phyloP scores from a whole-genome alignment of 2,888 invertebrate species.

The Agrochola circellaris region DNA sequence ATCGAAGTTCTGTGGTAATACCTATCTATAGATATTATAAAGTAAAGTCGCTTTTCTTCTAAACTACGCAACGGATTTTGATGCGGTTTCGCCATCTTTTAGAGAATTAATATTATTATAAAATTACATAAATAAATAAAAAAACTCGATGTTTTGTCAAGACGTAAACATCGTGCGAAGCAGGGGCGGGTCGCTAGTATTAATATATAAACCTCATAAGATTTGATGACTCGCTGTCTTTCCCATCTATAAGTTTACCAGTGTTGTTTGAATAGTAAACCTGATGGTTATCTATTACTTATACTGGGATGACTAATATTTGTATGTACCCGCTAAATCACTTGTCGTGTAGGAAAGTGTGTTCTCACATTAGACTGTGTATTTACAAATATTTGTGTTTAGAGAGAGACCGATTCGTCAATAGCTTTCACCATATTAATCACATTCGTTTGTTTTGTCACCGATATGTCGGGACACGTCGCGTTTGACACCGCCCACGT shows the following conservation, averaged over 20 bases:
- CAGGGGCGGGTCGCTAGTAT: too few species aligned
- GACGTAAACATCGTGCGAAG: too few species aligned
- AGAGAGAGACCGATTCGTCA: constrained; percentile 33
- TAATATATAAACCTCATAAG: not conserved
- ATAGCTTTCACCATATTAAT: constrained; percentile 62
- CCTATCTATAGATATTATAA: not conserved
- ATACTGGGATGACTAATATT: constrained; percentile 23
- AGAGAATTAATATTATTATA: too few species aligned
- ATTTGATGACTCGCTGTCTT: not conserved
- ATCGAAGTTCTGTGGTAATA: not conserved
- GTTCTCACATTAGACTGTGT: constrained; percentile 51
- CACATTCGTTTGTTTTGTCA: constrained; percentile 54
- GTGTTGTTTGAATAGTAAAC: constrained; percentile 26
- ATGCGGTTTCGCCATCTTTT: too few species aligned
- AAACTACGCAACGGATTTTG: too few species aligned
- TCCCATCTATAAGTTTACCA: constrained; percentile 3
- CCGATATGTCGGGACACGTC: constrained; percentile 35
- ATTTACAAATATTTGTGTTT: constrained; percentile 49
- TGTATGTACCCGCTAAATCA: constrained; percentile 18
- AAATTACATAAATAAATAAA: too few species aligned
- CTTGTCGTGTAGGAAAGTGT: constrained; percentile 36
- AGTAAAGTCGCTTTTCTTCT: too few species aligned
- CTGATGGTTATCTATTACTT: not conserved
- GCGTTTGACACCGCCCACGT: constrained; percentile 41
- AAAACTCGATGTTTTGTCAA: too few species aligned